Evolutionary conservation across 2,888 invertebrate genomes (phyloP), one percentile per base, ranked within the genome.

Genomic region (Ophion ellenae): DNA sequence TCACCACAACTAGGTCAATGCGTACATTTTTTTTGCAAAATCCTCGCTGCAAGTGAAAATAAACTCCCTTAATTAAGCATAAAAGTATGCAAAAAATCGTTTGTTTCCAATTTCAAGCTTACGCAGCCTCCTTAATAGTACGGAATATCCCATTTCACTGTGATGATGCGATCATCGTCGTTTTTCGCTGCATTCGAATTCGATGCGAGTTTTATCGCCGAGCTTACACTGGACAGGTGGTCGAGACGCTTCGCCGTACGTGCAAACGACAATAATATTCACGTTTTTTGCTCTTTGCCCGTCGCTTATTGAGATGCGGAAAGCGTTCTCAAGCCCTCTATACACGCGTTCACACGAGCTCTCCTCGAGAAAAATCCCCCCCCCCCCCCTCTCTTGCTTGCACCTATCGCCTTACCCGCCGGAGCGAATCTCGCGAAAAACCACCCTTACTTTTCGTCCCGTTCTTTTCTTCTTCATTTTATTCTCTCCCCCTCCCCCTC

Each of bases 211-310:
- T 47, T 47, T 47, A 47, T 47, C 11, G 47, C 10, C 14, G 47
- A 47, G 47, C 10, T 47, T 14, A 47, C 14, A 11, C 67, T 66
- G 10, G 47, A 47, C 47, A 47, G 47, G 47, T 47, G 47, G 36
- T 74, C 59, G 6, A 74, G 6, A 7, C 32, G 4, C 40, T 36
- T n/a, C 11, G 7, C 9, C 17, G n/a, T 67, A 66, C 64, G 70
- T 73, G 76, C 64, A 28, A 66, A 45, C 36, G 36, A 81, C 66
- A 59, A 74, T 71, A 61, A 81, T 74, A 67, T 63, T 57, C 59
- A 63, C 11, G 36, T 61, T 79, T 73, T 73, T 59, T 20, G 47
- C 70, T 57, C 32, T 24, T 17, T 11, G 28, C 57, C 2, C 64
- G 14, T 57, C 28, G 6, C 59, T 66, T 66, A 80, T 74, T 59